A percentile compares a stretch with the other conserved stretches of the same genome.
Conservation (phyloP, 1,140 invertebrate genomes). For the Anastatus disparis region DNA sequence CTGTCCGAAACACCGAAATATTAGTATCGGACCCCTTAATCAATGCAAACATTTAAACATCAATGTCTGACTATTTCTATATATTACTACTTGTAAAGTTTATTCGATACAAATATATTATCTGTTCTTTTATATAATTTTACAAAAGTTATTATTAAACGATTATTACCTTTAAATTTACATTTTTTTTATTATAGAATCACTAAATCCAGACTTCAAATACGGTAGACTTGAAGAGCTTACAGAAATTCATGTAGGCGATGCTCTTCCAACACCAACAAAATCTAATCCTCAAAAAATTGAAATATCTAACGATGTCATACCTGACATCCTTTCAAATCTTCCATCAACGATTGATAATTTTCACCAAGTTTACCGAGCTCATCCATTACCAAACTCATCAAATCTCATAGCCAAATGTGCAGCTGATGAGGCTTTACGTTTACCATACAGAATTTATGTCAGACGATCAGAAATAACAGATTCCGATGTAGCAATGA, state of each 20-base stretch:
- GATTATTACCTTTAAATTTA: too few species aligned
- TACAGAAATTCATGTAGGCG: constrained; percentile 57
- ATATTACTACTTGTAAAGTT: too few species aligned
- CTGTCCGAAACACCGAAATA: too few species aligned
- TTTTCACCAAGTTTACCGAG: neutral
- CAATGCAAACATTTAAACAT: too few species aligned
- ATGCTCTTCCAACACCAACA: neutral
- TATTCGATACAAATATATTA: too few species aligned
- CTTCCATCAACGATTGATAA: neutral
- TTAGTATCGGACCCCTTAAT: too few species aligned
- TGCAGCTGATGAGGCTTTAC: neutral
- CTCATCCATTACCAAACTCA: neutral
- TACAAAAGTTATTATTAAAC: too few species aligned
- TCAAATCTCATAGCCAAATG: too few species aligned
- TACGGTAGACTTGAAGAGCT: constrained; percentile 56
- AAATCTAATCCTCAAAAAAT: too few species aligned
- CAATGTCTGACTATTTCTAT: too few species aligned
- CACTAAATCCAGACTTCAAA: constrained; percentile 48
- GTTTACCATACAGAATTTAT: neutral
- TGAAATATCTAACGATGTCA: too few species aligned
- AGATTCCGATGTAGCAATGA: neutral
- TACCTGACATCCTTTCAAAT: neutral
- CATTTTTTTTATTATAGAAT: constrained; percentile 47
- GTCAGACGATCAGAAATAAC: neutral
- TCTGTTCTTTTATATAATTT: too few species aligned